Percentiles rank a stretch among this genome's conserved stretches.
phyloP scores from a whole-genome alignment of 2,888 invertebrate genomes.

The Athalia circularis region DNA sequence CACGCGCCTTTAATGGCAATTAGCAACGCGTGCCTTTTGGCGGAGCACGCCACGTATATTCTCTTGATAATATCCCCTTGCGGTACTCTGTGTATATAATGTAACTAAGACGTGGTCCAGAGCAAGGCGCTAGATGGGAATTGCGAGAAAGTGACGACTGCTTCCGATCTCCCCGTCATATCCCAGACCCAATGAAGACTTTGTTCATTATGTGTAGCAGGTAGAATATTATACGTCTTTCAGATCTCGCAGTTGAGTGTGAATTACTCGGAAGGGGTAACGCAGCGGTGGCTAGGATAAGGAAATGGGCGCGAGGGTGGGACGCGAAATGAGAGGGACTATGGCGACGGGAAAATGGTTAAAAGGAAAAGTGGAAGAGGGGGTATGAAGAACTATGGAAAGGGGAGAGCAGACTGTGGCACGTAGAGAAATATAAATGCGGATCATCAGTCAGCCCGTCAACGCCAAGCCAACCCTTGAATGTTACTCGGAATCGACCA shows the following conservation, averaged over 20 bases:
- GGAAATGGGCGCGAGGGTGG: slow-evolving; percentile 22
- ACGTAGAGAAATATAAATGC: slow-evolving; percentile 46
- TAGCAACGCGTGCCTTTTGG: slow-evolving; percentile 28
- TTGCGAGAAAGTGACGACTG: not conserved
- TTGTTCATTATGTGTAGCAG: slow-evolving; percentile 10
- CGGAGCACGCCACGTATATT: slow-evolving; percentile 21
- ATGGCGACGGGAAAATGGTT: no score
- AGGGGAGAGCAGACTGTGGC: slow-evolving; percentile 23
- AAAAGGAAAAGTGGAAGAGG: not conserved
- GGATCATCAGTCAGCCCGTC: slow-evolving; percentile 43
- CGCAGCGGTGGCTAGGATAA: not conserved
- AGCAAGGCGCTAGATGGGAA: not conserved
- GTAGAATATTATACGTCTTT: slow-evolving; percentile 1
- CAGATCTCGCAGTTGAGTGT: not conserved
- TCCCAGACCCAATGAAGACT: slow-evolving; percentile 7
- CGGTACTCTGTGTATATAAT: not conserved
- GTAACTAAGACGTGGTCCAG: not conserved
- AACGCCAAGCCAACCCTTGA: slow-evolving; percentile 50
- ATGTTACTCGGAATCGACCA: slow-evolving; percentile 61
- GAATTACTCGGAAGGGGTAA: not conserved
- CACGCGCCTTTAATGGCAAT: slow-evolving; percentile 15
- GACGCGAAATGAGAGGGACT: not conserved
- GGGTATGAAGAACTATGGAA: not conserved
- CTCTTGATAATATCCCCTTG: slow-evolving; percentile 13
- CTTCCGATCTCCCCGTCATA: not conserved